A percentile compares a stretch with the other conserved stretches of the same genome.
These are phyloP conservation scores for Rachycentron canadum DNA, from an alignment of 2,797 vertebrate genomes.

Conservation along the genomic window DNA sequence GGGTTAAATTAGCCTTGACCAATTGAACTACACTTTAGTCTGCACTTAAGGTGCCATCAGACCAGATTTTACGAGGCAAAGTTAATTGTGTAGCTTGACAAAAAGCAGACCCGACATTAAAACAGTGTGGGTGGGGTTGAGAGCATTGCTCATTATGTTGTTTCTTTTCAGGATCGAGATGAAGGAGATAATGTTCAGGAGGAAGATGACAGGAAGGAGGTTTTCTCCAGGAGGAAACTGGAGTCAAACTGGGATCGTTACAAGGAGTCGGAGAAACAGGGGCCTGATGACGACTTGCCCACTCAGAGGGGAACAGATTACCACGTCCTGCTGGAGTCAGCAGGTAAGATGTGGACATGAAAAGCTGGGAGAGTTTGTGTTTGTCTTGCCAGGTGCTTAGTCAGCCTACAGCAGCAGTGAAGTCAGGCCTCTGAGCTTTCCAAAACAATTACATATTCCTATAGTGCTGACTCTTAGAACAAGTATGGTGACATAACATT, in stretches of 20 bases:
- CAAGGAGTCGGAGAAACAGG: conserved; percentile 76
- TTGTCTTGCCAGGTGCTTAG: conserved; percentile 14
- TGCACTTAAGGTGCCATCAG: background rate
- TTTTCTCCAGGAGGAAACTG: conserved; percentile 92
- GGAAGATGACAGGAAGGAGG: conserved; percentile 79
- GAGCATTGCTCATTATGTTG: background rate
- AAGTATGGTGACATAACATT: background rate
- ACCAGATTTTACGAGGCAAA: background rate
- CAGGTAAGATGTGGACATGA: conserved; percentile 82
- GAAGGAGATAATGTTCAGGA: conserved; percentile 65
- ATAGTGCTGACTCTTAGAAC: no score
- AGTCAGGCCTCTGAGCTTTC: background rate
- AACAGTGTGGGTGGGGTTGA: background rate
- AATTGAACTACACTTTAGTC: background rate
- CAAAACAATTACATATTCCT: background rate
- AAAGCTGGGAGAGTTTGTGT: background rate
- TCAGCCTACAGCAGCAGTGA: background rate
- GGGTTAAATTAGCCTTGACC: background rate
- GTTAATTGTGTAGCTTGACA: background rate
- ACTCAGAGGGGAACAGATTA: conserved; percentile 91
- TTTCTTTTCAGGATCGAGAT: conserved; percentile 68
- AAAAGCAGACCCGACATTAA: background rate
- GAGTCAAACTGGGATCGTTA: conserved; percentile 95
- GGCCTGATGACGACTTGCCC: conserved; percentile 78
- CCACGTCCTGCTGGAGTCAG: conserved; percentile 88